Conservation (phyloP, 2,797 vertebrate genomes). For the Pampus argenteus region DNA sequence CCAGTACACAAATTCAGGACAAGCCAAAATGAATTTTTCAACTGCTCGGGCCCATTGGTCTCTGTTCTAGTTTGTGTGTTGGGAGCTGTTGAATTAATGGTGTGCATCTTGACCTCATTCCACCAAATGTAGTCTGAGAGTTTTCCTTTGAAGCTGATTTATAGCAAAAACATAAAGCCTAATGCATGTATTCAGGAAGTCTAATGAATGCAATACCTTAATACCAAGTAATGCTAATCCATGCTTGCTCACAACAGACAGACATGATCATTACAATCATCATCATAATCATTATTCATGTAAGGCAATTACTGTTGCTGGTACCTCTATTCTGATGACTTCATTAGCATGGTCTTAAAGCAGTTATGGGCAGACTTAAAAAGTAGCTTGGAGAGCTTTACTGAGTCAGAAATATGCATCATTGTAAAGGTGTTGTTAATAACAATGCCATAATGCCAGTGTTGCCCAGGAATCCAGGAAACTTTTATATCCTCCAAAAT, state of each 20-base stretch:
- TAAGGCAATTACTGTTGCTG: constrained; percentile 77
- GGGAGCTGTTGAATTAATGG: constrained; percentile 80
- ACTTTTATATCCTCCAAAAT: not conserved
- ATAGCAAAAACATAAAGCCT: constrained; percentile 72
- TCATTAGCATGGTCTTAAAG: constrained; percentile 70
- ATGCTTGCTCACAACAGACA: constrained; percentile 72
- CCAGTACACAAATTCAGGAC: constrained; percentile 86
- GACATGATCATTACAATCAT: constrained; percentile 75
- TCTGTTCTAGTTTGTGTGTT: constrained; percentile 74
- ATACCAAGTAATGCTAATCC: constrained; percentile 75
- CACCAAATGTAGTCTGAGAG: constrained; percentile 72
- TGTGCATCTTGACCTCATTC: constrained; percentile 82
- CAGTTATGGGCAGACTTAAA: constrained; percentile 60
- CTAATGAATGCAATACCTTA: constrained; percentile 80
- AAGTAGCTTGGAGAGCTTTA: constrained; percentile 41
- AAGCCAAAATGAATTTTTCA: constrained; percentile 86
- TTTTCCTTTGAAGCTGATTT: constrained; percentile 81
- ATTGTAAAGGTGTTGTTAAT: constrained; percentile 44
- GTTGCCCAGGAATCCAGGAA: not conserved
- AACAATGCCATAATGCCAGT: constrained; percentile 25
- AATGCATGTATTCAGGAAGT: constrained; percentile 74
- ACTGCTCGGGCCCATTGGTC: constrained; percentile 77
- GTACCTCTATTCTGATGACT: constrained; percentile 73
- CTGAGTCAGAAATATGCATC: constrained; percentile 25
- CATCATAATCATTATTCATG: constrained; percentile 83